Evolutionary conservation across 2,113 vertebrate species (phyloP).

Genomic region (Peromyscus leucopus): DNA sequence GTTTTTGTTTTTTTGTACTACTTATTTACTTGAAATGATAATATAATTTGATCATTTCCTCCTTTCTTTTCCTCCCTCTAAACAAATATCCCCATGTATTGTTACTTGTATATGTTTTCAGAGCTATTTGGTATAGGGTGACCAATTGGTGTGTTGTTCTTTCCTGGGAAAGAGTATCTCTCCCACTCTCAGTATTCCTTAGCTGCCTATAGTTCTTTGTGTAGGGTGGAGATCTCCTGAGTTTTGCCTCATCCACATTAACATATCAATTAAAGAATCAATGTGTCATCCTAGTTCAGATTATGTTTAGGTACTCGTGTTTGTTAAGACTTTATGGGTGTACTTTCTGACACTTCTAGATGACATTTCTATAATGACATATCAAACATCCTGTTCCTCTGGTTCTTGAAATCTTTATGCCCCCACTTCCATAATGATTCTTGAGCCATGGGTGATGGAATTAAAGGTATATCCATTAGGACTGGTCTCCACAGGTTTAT

Average conservation of each 20-base stretch:
- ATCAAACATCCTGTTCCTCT: neutral
- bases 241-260: neutral
- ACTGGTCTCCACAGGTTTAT: neutral
- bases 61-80: neutral
- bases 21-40: neutral
- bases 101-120: neutral
- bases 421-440: neutral
- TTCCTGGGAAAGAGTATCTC: neutral
- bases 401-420: neutral
- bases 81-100: neutral
- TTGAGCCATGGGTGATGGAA: neutral
- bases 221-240: neutral
- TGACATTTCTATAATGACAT: neutral
- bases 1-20: neutral
- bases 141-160: neutral
- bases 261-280: neutral
- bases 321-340: neutral
- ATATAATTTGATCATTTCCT: neutral
- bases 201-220: neutral
- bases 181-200: neutral
- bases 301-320: neutral
- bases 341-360: neutral
- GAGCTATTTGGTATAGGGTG: neutral
- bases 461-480: too few species aligned
- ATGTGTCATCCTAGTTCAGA: neutral